Evolutionary conservation across 2,113 vertebrate species (phyloP), one percentile per base, ranked within the genome.

Genomic region (Osmerus mordax): DNA sequence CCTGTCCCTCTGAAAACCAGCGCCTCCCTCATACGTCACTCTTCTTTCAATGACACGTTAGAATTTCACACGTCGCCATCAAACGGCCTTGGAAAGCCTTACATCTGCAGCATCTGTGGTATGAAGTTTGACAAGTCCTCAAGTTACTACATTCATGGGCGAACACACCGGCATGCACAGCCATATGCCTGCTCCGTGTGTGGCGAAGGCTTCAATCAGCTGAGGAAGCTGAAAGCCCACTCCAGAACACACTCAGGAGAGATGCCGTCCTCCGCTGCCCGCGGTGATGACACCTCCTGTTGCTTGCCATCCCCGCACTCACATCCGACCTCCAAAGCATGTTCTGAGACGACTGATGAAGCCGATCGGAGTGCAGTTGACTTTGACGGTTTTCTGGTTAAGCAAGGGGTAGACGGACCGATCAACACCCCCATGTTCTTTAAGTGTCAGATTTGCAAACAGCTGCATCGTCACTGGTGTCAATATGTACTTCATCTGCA

Each of bases 401-500:
- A 61, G n/a, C 67, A 70, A 65, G 55, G 65, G 32, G 65, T 53
- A 6, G 71, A 80, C 11, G 36, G 75, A 19, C 67, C 69, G 54
- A 54, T 74, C 11, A 73, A 89, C 51, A 89, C 83, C 80, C 73
- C 90, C 1, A 79, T 86, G 56, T 68, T 74, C 54, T 83, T 81
- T 61, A 77, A 78, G 65, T 92, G 91, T 55, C 86, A 85, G 6
- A 80, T 90, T 54, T 93, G 92, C 54, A 83, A 87, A 7, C 89
- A 88, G 8, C 84, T 88, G 67, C 91, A 87, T 74, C 87, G 82
- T 61, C 82, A 80, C 5, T 88, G 90, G 58, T 90, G 90, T 1
- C 87, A 90, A 75, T 85, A 92, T 7, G 87, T 86, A 3, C 87
- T 90, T 3, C 92, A 92, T 53, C 79, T 90, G 70, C 81, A 87